A percentile compares a stretch with the other conserved stretches of the same genome.
phyloP scores from a whole-genome alignment of 2,797 vertebrate species.

The Glossophaga mutica region DNA sequence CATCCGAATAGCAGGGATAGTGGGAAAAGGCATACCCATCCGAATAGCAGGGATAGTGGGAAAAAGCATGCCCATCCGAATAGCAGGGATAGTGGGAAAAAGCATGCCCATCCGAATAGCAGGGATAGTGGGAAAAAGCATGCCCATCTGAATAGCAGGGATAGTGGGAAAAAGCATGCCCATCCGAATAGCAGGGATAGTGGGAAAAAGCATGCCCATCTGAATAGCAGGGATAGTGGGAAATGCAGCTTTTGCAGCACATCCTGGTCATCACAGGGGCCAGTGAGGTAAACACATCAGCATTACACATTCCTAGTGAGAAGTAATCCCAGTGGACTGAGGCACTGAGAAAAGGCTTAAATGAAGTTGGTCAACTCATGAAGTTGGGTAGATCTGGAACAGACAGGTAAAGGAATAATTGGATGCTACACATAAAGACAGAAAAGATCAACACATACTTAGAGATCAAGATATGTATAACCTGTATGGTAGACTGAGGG shows the following conservation, averaged over 20 bases:
- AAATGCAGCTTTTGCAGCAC: not conserved
- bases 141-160: no score
- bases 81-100: not conserved
- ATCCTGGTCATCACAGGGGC: not conserved
- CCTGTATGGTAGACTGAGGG: not conserved
- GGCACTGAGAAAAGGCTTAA: not conserved
- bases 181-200: no score
- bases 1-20: not conserved
- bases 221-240: not conserved
- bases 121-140: not conserved
- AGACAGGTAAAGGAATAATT: not conserved
- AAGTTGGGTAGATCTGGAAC: not conserved
- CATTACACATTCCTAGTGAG: not conserved
- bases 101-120: no score
- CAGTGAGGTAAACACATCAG: not conserved
- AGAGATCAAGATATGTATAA: not conserved
- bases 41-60: not conserved
- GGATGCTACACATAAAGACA: not conserved
- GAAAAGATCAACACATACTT: not conserved
- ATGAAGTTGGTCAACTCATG: not conserved
- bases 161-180: not conserved
- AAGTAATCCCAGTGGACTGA: not conserved
- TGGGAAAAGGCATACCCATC: no score
- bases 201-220: not conserved
- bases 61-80: no score